Evolutionary conservation across 92 coral and sea anemone genomes (phyloP), one percentile per base, ranked within the genome.

Genomic region (Porites cylindrica): DNA sequence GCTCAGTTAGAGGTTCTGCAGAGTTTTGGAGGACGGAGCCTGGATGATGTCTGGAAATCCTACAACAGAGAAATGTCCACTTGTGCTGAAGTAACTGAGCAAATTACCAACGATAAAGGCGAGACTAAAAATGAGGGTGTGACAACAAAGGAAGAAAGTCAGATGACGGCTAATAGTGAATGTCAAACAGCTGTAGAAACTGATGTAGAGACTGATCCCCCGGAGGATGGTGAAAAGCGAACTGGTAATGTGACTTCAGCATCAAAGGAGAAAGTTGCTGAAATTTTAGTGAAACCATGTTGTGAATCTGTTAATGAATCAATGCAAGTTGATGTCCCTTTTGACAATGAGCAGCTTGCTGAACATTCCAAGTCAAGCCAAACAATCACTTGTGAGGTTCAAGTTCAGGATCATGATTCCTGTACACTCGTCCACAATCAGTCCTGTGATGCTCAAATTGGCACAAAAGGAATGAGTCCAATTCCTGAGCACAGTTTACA

Each of bases 1-100:
- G 86, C 86, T 19, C 89, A 89, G 79, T 43, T 89, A 8, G 90
- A 89, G 66, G 88, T 87, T 61, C 58, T 87, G 75, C 78, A 90
- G 85, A 82, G 86, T 26, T 88, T 78, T 54, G 86, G 85, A 13
- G 89, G 88, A 18, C 81, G 24, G 71, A 82, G 75, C 11, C 58
- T 82, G 70, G 95, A 84, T 9, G 72, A 86, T 61, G 51, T 82
- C 6, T 78, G 63, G n/a, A 65, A n/a, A 21, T 50, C 66, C 18
- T 29, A 38, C 56, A 59, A 75, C 13, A 51, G 52, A 80, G 52
- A 19, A 9, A 11, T 47, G 12, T 24, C 17, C 65, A 54, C 56
- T 24, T 50, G 65, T 13, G 18, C 18, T 17, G 82, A n/a, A 7
- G 50, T 2, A 32, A 77, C 3, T 61, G 14, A 50, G 8, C 19